phyloP scores from a whole-genome alignment of 2,888 invertebrate species.

The Poecilus cupreus region DNA sequence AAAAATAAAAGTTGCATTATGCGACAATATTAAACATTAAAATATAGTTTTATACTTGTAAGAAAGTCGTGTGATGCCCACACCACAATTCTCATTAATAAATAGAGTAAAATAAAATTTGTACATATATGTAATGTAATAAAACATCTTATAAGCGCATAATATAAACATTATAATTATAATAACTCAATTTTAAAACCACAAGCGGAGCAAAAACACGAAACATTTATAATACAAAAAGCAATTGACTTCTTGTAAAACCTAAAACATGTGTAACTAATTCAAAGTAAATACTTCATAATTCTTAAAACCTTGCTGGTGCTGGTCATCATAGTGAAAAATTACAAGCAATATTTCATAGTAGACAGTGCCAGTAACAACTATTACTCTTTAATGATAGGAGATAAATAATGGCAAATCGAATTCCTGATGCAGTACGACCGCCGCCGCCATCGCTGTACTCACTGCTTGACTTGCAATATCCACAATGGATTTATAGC shows the following conservation, averaged over 20 bases:
- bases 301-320: constrained; percentile 40
- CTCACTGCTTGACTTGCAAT: constrained; percentile 46
- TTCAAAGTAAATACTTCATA: constrained; percentile 50
- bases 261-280: constrained; percentile 47
- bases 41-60: too few species aligned
- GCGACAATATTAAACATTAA: too few species aligned
- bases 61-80: too few species aligned
- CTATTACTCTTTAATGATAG: constrained; percentile 60
- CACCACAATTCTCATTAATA: too few species aligned
- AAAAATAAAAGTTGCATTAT: too few species aligned
- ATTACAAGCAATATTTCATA: constrained; percentile 54
- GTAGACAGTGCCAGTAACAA: constrained; percentile 57
- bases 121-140: too few species aligned
- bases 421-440: constrained; percentile 47
- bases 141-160: too few species aligned
- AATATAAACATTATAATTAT: too few species aligned
- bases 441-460: neutral
- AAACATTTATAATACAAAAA: neutral
- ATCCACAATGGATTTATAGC: constrained; percentile 52
- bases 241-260: constrained; percentile 4
- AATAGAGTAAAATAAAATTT: too few species aligned
- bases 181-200: neutral
- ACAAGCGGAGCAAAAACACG: neutral
- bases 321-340: constrained; percentile 52
- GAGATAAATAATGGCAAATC: constrained; percentile 59